A percentile compares a stretch with the other conserved stretches of the same genome.
These are phyloP conservation scores for Cotesia chilonis DNA, from an alignment of 1,140 invertebrate species.

Conservation along the genomic window DNA sequence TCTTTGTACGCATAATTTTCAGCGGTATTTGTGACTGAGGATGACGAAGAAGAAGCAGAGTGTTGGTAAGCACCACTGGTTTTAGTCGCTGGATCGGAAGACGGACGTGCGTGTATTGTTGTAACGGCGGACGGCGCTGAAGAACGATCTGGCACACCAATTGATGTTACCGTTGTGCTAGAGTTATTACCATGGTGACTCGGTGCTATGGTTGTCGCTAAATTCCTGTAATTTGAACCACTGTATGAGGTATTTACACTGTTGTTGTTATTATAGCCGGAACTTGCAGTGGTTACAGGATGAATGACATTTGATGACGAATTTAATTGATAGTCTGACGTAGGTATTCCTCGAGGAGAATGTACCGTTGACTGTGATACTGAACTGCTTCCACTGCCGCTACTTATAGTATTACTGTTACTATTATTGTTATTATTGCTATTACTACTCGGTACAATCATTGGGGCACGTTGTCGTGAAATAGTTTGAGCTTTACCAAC, in stretches of 20 bases:
- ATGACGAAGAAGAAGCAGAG: constrained; percentile 29
- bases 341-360: not conserved
- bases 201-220: constrained; percentile 57
- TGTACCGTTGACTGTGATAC: constrained; percentile 12
- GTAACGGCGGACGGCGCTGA: constrained; percentile 37
- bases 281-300: not conserved
- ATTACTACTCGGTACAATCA: constrained; percentile 1
- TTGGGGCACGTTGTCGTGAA: constrained; percentile 45
- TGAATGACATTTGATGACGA: not conserved
- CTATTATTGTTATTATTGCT: not conserved
- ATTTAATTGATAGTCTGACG: constrained; percentile 2
- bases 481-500: constrained; percentile 47
- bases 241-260: constrained; percentile 34
- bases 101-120: constrained; percentile 43
- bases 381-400: too few species aligned
- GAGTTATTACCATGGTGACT: constrained; percentile 55
- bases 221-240: constrained; percentile 47
- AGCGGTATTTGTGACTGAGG: constrained; percentile 26
- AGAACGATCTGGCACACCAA: constrained; percentile 46
- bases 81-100: constrained; percentile 38
- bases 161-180: constrained; percentile 56
- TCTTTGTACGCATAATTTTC: constrained; percentile 52
- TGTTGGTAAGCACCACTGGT: constrained; percentile 18
- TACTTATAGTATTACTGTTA: too few species aligned
- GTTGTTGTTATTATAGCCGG: constrained; percentile 4